Evolutionary conservation across 2,113 vertebrate species (phyloP).

Genomic region (Colinus virginianus): DNA sequence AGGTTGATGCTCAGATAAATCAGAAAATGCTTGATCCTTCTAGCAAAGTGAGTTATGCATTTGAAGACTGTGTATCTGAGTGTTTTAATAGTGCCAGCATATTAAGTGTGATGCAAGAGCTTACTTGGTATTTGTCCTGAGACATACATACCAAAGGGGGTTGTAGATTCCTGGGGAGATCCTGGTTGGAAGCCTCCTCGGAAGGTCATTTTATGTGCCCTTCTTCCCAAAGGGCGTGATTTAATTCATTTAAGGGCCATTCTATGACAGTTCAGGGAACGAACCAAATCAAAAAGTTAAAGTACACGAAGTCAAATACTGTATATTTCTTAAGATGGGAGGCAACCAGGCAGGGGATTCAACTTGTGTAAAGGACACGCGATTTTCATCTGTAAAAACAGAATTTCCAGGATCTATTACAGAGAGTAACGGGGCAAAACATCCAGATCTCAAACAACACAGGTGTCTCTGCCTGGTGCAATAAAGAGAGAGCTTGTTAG

Average conservation of each 20-base stretch:
- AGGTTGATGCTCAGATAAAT: not conserved
- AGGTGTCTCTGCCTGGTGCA: not conserved
- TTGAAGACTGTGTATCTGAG: not conserved
- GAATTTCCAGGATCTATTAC: not conserved
- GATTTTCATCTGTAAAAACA: not conserved
- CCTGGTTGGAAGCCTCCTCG: not conserved
- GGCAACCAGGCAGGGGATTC: not conserved
- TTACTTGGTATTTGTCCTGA: not conserved
- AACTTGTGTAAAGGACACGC: not conserved
- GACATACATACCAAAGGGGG: not conserved
- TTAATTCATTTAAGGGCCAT: not conserved
- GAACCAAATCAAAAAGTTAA: not conserved
- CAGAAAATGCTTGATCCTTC: not conserved
- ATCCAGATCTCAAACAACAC: not conserved
- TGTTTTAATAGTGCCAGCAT: not conserved
- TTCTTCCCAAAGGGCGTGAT: not conserved
- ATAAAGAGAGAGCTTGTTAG: not conserved
- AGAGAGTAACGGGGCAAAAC: not conserved
- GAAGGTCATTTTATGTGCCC: not conserved
- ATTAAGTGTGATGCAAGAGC: not conserved
- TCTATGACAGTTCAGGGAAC: not conserved
- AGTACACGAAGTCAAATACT: not conserved
- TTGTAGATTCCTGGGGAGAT: not conserved
- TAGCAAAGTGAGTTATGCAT: fast-evolving
- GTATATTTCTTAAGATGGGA: not conserved